phyloP scores from a whole-genome alignment of 2,113 vertebrate species.

The Platysteira castanea region DNA sequence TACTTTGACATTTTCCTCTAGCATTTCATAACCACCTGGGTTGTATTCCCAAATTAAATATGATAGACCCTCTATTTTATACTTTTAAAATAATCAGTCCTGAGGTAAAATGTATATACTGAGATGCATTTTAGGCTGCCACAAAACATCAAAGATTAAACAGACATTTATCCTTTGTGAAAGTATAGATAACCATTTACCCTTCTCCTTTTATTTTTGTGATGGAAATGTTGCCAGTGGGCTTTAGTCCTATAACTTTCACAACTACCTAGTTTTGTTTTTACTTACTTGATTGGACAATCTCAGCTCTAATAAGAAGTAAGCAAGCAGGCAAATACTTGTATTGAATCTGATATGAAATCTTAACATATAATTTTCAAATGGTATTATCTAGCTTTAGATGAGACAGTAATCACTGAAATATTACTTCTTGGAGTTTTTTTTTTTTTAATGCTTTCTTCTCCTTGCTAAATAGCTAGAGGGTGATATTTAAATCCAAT shows the following conservation, averaged over 20 bases:
- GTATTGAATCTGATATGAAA: not conserved
- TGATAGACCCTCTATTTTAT: not conserved
- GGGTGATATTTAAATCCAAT: not conserved
- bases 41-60: not conserved
- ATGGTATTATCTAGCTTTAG: not conserved
- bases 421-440: not conserved
- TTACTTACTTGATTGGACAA: not conserved
- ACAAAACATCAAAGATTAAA: not conserved
- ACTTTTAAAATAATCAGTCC: not conserved
- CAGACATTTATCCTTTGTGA: not conserved
- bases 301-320: not conserved
- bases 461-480: not conserved
- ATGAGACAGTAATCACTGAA: not conserved
- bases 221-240: not conserved
- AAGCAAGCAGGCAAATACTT: not conserved
- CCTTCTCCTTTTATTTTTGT: not conserved
- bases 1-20: not conserved
- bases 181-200: not conserved
- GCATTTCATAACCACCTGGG: not conserved
- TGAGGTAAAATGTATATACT: not conserved
- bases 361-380: not conserved
- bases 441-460: not conserved
- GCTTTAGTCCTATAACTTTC: not conserved
- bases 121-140: not conserved
- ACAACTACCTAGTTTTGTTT: not conserved